Base-by-base conservation (phyloP, 1,140 invertebrate species). In the Gonatopus flavifemur region DNA sequence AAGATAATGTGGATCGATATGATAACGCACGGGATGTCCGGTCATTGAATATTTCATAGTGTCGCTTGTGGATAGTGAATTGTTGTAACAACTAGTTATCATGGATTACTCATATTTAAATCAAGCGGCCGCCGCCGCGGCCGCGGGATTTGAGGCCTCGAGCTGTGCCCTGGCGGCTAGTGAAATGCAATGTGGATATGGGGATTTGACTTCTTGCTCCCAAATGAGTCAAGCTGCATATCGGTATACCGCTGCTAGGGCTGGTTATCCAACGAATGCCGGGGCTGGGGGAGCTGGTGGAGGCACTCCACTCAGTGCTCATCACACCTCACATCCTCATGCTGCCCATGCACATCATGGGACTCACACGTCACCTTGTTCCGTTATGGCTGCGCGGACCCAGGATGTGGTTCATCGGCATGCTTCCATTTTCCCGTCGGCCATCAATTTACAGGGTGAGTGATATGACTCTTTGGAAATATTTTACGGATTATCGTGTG, bases 181-280 rank as follows among this genome's bases (percentile, higher is more conserved):
- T 49, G 85, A 86, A 76, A 86, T 88, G 79, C 86, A 87, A 28
- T 89, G 88, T 70, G 86, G 88, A 6, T 93, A 92, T 75, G 87
- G 88, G 19, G 90, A 93, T 72, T 80, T 91, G 52, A 87, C 88
- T 19, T 90, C 89, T 9, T 93, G 90, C 74, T 88, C 88, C 33
- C 90, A 93, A 79, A 91, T 93, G 87, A 88, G 87, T 42, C 86
- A 88, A 63, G 85, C 86, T 3, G 86, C 86, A 2, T 88, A 88
- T 65, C 79, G 86, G 4, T 88, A 88, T 61, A 83, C 82, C 12
- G 86, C 85, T 3, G 81, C 83, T 12, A 65, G 74, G 37, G 74
- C 75, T 4, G 74, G 75, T 3, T 75, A 74, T 57, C 70, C 57
- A 19, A 71, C 59, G 6, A 78, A 65, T 46, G 69, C 69, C 20